Percentiles rank a stretch among this genome's conserved stretches.
Conservation (phyloP, 2,797 vertebrate species). For the Aeoliscus strigatus region DNA sequence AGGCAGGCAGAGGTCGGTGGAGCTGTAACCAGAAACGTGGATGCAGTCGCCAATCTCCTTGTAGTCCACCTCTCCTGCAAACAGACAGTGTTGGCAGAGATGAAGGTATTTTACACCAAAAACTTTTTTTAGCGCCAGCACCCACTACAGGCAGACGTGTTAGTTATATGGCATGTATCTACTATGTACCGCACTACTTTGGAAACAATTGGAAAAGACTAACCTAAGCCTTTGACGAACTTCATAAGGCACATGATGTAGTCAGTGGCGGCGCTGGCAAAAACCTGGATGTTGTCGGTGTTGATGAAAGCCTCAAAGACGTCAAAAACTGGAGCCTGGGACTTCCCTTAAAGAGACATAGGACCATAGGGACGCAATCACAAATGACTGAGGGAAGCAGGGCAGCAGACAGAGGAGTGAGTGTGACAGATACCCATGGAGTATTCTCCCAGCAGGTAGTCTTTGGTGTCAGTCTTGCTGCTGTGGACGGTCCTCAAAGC, state of each 20-base stretch:
- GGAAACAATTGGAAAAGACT: constrained; percentile 14
- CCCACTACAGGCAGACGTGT: too few species aligned
- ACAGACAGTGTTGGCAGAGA: too few species aligned
- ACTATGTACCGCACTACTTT: too few species aligned
- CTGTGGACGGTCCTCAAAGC: constrained; percentile 91
- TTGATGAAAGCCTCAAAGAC: constrained; percentile 98
- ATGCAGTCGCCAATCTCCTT: constrained; percentile 90
- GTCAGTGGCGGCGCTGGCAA: constrained; percentile 94
- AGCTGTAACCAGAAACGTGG: constrained; percentile 75
- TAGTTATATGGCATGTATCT: too few species aligned
- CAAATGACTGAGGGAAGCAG: too few species aligned
- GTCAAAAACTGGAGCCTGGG: constrained; percentile 93
- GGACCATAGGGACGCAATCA: not conserved
- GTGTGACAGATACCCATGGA: constrained; percentile 93
- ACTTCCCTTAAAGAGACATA: constrained; percentile 75
- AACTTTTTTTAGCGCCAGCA: too few species aligned
- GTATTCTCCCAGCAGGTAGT: constrained; percentile 91
- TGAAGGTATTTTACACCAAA: too few species aligned
- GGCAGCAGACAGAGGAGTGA: not conserved
- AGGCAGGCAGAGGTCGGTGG: constrained; percentile 93
- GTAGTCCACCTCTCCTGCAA: constrained; percentile 86
- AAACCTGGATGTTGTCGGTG: constrained; percentile 97
- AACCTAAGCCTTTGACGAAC: constrained; percentile 94
- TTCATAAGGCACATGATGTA: constrained; percentile 99
- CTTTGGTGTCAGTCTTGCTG: constrained; percentile 86